phyloP scores from a whole-genome alignment of 2,113 vertebrate species.

The Leuciscus idus region DNA sequence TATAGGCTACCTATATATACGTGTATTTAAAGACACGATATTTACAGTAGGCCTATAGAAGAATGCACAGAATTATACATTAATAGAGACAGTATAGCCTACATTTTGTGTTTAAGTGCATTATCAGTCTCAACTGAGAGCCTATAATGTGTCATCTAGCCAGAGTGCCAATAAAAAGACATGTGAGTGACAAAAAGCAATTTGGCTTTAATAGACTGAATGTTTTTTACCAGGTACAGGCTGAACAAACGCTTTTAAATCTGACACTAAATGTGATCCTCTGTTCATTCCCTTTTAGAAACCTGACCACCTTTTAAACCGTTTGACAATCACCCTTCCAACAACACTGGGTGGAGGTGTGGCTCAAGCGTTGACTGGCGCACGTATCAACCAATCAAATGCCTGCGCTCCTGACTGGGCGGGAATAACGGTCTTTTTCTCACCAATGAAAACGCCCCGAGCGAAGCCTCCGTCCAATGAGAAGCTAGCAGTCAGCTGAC shows the following conservation, averaged over 20 bases:
- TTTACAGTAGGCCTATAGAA: no score
- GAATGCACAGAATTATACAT: background rate
- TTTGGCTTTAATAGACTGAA: no score
- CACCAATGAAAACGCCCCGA: conserved; percentile 60
- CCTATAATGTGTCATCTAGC: no score
- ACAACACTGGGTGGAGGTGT: conserved; percentile 13
- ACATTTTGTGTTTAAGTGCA: background rate
- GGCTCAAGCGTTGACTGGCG: conserved; percentile 50
- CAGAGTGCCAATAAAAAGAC: background rate
- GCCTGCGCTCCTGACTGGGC: conserved; percentile 20
- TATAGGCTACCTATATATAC: no score
- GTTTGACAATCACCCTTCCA: conserved; percentile 14
- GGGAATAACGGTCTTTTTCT: conserved; percentile 33
- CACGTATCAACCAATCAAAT: conserved; percentile 42
- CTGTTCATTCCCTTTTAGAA: background rate
- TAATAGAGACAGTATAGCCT: background rate
- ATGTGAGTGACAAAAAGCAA: background rate
- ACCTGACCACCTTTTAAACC: background rate
- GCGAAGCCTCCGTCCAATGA: conserved; percentile 64
- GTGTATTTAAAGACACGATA: no score
- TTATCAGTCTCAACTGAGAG: background rate
- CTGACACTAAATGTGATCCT: background rate
- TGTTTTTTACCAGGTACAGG: background rate
- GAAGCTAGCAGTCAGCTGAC: conserved; percentile 38
- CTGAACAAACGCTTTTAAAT: background rate